Evolutionary conservation across 2,113 vertebrate genomes (phyloP), one percentile per base, ranked within the genome.

Genomic region (Elgaria multicarinata): DNA sequence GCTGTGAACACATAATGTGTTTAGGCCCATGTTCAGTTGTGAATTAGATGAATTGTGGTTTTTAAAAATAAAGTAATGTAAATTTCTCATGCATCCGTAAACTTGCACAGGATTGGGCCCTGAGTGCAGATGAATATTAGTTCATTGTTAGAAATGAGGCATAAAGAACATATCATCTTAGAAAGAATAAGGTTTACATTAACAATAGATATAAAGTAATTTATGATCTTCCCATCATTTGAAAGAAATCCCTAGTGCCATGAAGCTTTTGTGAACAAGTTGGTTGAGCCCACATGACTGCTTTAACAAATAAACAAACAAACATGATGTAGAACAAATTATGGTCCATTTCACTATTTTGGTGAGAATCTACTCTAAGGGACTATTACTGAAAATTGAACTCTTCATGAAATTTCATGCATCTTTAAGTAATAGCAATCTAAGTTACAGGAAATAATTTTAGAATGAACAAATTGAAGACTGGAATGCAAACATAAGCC

Each of bases 41-140:
- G n/a, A n/a, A n/a, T n/a, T n/a, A n/a, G n/a, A n/a, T n/a, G n/a
- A n/a, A n/a, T n/a, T n/a, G n/a, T n/a, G n/a, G n/a, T n/a, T n/a
- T n/a, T n/a, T n/a, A n/a, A n/a, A n/a, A n/a, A n/a, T n/a, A n/a
- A n/a, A n/a, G n/a, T n/a, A n/a, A n/a, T n/a, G n/a, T n/a, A n/a
- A n/a, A n/a, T n/a, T n/a, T n/a, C n/a, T n/a, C n/a, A n/a, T n/a
- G n/a, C n/a, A n/a, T n/a, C n/a, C n/a, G n/a, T n/a, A n/a, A n/a
- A n/a, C n/a, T n/a, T n/a, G 79, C 58, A 39, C 20, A 82, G 0
- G 0, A 0, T 1, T 5, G 31, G 39, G 4, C 3, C 36, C 10
- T 80, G 31, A 39, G 46, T 36, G 78, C 36, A 31, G 67, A 39
- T 46, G 7, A 77, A 8, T 67, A 14, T 33, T 0, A 1, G 5